Base-by-base conservation (phyloP, 2,888 invertebrate genomes). In the Coelogynopora nodosa region DNA sequence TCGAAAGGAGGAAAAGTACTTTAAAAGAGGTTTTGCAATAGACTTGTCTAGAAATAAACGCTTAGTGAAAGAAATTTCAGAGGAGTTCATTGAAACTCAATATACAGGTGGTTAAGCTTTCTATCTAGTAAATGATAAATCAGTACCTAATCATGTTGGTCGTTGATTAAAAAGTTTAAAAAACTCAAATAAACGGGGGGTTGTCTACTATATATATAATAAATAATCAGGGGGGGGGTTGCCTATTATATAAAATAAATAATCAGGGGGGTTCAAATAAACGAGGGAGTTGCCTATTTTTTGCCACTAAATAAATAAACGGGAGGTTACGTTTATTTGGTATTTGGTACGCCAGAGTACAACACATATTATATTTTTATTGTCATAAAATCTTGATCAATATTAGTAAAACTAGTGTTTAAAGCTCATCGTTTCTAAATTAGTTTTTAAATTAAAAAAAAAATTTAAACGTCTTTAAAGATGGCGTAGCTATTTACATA, bases 191-290 rank as follows among this genome's bases (percentile, higher is more conserved):
- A 74, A 74, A 74, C 74, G 74, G 74, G 27, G 74, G 74, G 49
- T 49, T 49, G 49, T 18, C 49, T 49, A 49, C 18, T 49, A 49
- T 49, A 49, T 49, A 49, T 49, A 49, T 49, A 49, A 49, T 49
- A 49, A 49, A 49, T 49, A n/a, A n/a, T n/a, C n/a, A n/a, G n/a
- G 49, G 49, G 74, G 74, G 27, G 74, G 23, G 74, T 74, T 74
- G 74, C 74, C 74, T 74, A 74, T 23, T 74, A 74, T 74, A 74
- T 74, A 74, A n/a, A 74, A 74, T 74, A 74, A 74, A 74, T 74
- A 74, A 74, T 74, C 27, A 74, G 74, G 74, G 74, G 74, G 74
- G 18, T 74, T 26, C 74, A 74, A 74, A 74, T 23, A 74, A 74
- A n/a, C n/a, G n/a, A n/a, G n/a, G n/a, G n/a, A n/a, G n/a, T n/a